These are phyloP conservation scores for Kradibia gibbosae DNA, from an alignment of 1,140 invertebrate species.

Conservation along the genomic window DNA sequence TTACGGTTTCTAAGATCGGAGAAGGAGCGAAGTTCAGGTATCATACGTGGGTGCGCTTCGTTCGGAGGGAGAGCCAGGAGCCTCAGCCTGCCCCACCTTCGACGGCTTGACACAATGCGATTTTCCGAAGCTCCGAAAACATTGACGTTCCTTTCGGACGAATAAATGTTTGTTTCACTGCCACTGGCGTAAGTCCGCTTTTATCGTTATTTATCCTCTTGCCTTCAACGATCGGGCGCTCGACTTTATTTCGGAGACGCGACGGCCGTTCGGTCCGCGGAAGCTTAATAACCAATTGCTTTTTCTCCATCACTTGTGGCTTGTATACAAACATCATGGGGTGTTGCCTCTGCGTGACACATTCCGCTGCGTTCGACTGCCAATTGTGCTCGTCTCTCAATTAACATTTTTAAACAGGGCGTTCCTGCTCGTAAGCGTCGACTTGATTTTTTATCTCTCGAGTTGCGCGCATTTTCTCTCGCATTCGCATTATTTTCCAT, in stretches of 20 bases:
- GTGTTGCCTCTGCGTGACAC: constrained; percentile 47
- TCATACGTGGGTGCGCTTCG: background rate
- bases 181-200: background rate
- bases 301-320: background rate
- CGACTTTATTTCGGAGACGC: background rate
- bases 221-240: background rate
- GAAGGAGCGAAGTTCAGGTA: background rate
- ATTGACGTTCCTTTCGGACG: constrained; percentile 1
- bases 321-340: constrained; percentile 45
- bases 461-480: background rate
- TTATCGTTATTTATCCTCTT: background rate
- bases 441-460: background rate
- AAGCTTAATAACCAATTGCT: background rate
- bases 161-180: constrained; percentile 8
- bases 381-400: background rate
- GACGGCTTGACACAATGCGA: background rate
- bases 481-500: background rate
- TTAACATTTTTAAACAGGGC: background rate
- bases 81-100: too few relatives aligned
- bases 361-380: constrained; percentile 12
- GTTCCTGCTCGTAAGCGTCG: background rate
- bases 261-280: background rate
- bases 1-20: background rate
- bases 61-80: too few relatives aligned
- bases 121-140: background rate